phyloP scores from a whole-genome alignment of 2,113 vertebrate genomes.

The Hypanus sabinus region DNA sequence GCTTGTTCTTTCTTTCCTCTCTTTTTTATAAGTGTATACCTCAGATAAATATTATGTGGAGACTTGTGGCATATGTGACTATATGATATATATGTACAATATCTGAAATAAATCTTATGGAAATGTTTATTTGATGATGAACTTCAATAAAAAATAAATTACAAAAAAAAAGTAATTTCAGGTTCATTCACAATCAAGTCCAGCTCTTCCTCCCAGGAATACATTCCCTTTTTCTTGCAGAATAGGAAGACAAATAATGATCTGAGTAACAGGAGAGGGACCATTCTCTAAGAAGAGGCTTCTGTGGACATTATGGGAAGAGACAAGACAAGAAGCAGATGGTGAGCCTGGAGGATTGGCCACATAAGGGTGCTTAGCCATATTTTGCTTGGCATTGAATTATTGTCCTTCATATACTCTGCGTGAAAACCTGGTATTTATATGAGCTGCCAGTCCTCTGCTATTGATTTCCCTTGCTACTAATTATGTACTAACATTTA shows the following conservation, averaged over 20 bases:
- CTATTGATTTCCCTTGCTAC: background rate
- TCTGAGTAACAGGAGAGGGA: background rate
- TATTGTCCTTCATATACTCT: background rate
- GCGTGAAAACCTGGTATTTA: slow-evolving; percentile 6
- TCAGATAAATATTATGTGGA: too few species aligned
- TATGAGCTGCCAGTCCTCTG: slow-evolving; percentile 13
- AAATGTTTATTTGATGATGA: too few species aligned
- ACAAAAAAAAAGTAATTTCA: too few species aligned
- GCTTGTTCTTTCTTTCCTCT: too few species aligned
- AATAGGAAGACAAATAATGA: background rate
- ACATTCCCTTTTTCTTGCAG: background rate
- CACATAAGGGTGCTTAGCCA: background rate
- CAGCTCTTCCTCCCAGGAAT: background rate
- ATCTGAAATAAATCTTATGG: too few species aligned
- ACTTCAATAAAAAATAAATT: too few species aligned
- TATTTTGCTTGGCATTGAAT: background rate
- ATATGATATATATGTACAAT: too few species aligned
- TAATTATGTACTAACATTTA: slow-evolving; percentile 9
- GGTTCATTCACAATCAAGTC: background rate
- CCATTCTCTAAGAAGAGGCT: background rate
- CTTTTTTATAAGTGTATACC: too few species aligned
- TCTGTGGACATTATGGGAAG: background rate
- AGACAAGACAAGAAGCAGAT: background rate
- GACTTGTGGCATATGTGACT: too few species aligned
- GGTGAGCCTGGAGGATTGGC: background rate